These are phyloP conservation scores for Fistularia commersonii DNA, from an alignment of 2,797 vertebrate species.

Conservation along the genomic window DNA sequence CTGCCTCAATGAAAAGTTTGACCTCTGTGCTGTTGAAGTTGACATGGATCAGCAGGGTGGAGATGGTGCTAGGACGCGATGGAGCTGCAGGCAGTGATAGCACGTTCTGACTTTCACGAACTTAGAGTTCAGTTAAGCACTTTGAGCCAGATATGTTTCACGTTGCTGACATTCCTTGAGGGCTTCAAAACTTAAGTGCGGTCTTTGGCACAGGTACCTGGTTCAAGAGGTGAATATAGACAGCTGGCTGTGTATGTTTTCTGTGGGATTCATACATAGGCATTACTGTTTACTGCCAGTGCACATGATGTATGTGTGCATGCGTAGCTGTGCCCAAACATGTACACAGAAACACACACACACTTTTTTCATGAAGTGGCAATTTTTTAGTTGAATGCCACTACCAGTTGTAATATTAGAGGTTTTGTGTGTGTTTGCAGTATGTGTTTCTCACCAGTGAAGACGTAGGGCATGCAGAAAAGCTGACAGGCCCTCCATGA, in stretches of 20 bases:
- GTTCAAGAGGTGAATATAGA: slow-evolving; percentile 17
- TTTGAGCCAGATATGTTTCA: slow-evolving; percentile 27
- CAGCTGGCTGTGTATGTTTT: slow-evolving; percentile 8
- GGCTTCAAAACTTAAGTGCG: slow-evolving; percentile 3
- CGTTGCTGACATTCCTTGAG: slow-evolving; percentile 23
- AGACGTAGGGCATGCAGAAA: slow-evolving; percentile 92
- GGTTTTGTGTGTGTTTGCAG: neutral
- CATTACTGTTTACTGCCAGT: no score
- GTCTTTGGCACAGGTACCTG: slow-evolving; percentile 5
- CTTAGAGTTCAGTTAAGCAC: slow-evolving; percentile 18
- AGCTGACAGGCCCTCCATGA: slow-evolving; percentile 97
- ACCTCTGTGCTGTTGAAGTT: neutral
- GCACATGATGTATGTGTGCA: neutral
- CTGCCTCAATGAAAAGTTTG: slow-evolving; percentile 1
- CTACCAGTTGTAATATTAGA: no score
- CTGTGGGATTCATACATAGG: neutral
- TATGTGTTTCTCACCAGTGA: slow-evolving; percentile 85
- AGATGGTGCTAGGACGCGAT: slow-evolving; percentile 48
- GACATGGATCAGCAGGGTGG: slow-evolving; percentile 19
- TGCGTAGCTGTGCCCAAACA: neutral
- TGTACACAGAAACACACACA: neutral
- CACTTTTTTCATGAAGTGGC: neutral
- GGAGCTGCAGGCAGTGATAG: slow-evolving; percentile 22
- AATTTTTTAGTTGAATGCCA: no score
- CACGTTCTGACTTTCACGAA: slow-evolving; percentile 17